These are phyloP conservation scores for Trichonephila clavipes DNA, from an alignment of 1,140 invertebrate species.

Conservation along the genomic window DNA sequence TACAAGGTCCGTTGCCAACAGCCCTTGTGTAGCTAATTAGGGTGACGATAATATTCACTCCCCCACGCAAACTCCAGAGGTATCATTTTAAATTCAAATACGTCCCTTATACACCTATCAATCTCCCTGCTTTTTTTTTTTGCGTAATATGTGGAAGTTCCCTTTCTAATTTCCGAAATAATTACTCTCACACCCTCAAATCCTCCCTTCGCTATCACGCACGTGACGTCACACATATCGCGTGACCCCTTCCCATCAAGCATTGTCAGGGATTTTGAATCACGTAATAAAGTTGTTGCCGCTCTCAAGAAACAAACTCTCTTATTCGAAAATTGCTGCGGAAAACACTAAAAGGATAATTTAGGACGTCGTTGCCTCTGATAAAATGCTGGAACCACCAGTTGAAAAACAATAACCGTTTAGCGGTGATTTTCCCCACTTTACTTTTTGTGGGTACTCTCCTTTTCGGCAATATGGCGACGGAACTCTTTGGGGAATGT, in stretches of 20 bases:
- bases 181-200: slow-evolving; percentile 65
- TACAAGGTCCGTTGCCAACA: too few species aligned
- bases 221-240: slow-evolving; percentile 73
- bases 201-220: not conserved
- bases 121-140: too few species aligned
- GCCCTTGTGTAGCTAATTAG: too few species aligned
- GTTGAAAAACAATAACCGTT: slow-evolving; percentile 33
- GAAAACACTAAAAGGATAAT: slow-evolving; percentile 63
- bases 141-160: not conserved
- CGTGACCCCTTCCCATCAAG: slow-evolving; percentile 59
- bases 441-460: not conserved
- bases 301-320: slow-evolving; percentile 54
- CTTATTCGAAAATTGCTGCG: slow-evolving; percentile 37
- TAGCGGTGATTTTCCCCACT: not conserved
- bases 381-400: slow-evolving; percentile 25
- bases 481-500: not conserved
- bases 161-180: slow-evolving; percentile 30
- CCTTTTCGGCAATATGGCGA: not conserved
- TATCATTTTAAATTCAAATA: too few species aligned
- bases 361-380: not conserved
- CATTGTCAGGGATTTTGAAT: slow-evolving; percentile 66
- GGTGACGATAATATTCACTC: too few species aligned
- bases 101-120: not conserved
- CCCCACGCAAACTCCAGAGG: too few species aligned
- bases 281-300: slow-evolving; percentile 75